A percentile compares a stretch with the other conserved stretches of the same genome.
Conservation (phyloP, 2,888 invertebrate species). For the Cheilosia variabilis region DNA sequence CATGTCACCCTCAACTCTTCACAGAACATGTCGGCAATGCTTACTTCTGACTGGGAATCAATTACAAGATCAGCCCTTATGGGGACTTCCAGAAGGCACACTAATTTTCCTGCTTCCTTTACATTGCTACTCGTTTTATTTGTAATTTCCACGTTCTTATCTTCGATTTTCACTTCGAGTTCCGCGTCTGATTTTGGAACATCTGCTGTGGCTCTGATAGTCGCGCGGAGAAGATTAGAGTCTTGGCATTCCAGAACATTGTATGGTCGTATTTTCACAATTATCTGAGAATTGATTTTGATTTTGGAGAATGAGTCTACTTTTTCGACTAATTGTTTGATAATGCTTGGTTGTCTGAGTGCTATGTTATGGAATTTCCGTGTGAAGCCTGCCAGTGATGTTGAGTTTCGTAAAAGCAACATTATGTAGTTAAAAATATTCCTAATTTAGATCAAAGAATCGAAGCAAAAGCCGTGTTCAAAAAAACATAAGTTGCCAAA, state of each 20-base stretch:
- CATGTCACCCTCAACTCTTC: slow-evolving; percentile 78
- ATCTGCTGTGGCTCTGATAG: slow-evolving; percentile 38
- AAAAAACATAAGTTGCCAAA: background rate
- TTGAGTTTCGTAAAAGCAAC: slow-evolving; percentile 48
- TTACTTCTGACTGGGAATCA: slow-evolving; percentile 76
- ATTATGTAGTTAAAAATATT: slow-evolving; percentile 16
- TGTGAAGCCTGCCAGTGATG: slow-evolving; percentile 6
- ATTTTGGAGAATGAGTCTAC: slow-evolving; percentile 69
- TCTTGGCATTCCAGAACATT: slow-evolving; percentile 70
- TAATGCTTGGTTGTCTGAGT: slow-evolving; percentile 42
- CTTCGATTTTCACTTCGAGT: slow-evolving; percentile 55
- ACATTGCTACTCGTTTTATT: slow-evolving; percentile 25
- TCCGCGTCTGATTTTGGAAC: slow-evolving; percentile 25
- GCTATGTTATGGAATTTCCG: slow-evolving; percentile 63
- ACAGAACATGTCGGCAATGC: slow-evolving; percentile 79
- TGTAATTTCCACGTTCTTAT: slow-evolving; percentile 59
- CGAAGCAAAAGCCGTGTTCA: background rate
- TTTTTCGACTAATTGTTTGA: slow-evolving; percentile 60
- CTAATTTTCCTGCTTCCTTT: slow-evolving; percentile 37
- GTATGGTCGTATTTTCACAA: slow-evolving; percentile 67
- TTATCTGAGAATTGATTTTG: slow-evolving; percentile 62
- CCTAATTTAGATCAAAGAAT: slow-evolving; percentile 4
- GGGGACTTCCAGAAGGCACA: slow-evolving; percentile 79
- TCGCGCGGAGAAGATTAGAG: slow-evolving; percentile 65
- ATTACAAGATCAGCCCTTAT: slow-evolving; percentile 80